phyloP scores from a whole-genome alignment of 2,888 invertebrate species.

The Cantharis rufa region DNA sequence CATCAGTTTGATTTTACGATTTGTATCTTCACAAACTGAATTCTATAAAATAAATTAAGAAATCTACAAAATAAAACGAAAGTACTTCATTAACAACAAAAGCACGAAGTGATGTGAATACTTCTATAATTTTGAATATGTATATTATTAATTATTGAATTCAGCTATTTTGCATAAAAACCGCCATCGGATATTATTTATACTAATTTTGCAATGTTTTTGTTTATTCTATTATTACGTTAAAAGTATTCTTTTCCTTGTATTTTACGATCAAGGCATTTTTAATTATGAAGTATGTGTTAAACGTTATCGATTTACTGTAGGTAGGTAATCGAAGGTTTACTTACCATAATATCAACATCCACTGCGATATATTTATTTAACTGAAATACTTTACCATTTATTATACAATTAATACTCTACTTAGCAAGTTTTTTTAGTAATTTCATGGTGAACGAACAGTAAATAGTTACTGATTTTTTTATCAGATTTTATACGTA shows the following conservation, averaged over 20 bases:
- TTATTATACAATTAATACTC: background rate
- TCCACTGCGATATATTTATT: background rate
- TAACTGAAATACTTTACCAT: background rate
- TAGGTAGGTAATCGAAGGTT: background rate
- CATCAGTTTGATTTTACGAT: too few species aligned
- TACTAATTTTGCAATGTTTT: background rate
- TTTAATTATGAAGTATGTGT: background rate
- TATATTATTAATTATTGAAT: too few species aligned
- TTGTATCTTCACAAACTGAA: too few species aligned
- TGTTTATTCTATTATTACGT: background rate
- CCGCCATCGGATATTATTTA: background rate
- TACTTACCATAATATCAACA: background rate
- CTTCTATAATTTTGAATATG: too few species aligned
- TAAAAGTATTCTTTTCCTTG: background rate
- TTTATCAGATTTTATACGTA: background rate
- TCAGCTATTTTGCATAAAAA: background rate
- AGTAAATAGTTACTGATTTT: background rate
- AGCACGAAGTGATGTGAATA: too few species aligned
- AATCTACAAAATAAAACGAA: too few species aligned
- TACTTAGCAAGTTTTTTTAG: background rate
- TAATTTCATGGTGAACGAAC: background rate
- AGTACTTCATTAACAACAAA: too few species aligned
- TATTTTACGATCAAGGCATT: background rate
- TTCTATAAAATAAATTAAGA: too few species aligned
- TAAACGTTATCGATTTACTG: background rate